phyloP scores from a whole-genome alignment of 2,797 vertebrate genomes.

The Mormyrops attenuatus region DNA sequence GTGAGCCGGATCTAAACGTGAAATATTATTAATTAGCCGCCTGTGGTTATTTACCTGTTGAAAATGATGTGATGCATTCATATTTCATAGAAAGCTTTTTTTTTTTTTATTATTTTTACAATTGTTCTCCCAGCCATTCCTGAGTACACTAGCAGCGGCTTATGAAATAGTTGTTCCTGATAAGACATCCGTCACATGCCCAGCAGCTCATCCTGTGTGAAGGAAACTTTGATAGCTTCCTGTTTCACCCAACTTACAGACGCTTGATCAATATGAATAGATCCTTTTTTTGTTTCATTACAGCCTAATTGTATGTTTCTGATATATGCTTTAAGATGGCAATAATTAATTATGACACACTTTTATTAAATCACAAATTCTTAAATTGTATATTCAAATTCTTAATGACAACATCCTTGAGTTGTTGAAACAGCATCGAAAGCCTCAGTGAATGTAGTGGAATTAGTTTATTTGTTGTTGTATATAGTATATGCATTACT shows the following conservation, averaged over 20 bases:
- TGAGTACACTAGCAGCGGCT: slow-evolving; percentile 6
- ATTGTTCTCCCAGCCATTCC: slow-evolving; percentile 17
- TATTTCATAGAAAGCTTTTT: slow-evolving; percentile 20
- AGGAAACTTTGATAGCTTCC: slow-evolving; percentile 47
- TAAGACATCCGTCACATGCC: slow-evolving; percentile 35
- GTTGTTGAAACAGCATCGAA: not conserved
- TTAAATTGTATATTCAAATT: not conserved
- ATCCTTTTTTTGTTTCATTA: not conserved
- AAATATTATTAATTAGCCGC: slow-evolving; percentile 10
- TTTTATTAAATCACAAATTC: not conserved
- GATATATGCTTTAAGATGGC: not conserved
- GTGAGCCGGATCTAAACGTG: not conserved
- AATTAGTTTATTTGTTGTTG: not conserved
- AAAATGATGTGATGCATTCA: slow-evolving; percentile 19
- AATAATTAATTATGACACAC: not conserved
- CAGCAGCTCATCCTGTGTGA: slow-evolving; percentile 50
- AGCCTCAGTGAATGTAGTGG: not conserved
- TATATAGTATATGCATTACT: not conserved
- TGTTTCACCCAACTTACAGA: slow-evolving; percentile 55
- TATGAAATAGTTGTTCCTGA: slow-evolving; percentile 7
- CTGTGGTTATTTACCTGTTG: slow-evolving; percentile 18
- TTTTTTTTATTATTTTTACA: slow-evolving; percentile 5
- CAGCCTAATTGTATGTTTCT: not conserved
- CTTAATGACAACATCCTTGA: not conserved
- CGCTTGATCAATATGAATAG: not conserved